A percentile compares a stretch with the other conserved stretches of the same genome.
Evolutionary conservation across 2,113 vertebrate species (phyloP).

Genomic region (Ceuthmochares aereus): DNA sequence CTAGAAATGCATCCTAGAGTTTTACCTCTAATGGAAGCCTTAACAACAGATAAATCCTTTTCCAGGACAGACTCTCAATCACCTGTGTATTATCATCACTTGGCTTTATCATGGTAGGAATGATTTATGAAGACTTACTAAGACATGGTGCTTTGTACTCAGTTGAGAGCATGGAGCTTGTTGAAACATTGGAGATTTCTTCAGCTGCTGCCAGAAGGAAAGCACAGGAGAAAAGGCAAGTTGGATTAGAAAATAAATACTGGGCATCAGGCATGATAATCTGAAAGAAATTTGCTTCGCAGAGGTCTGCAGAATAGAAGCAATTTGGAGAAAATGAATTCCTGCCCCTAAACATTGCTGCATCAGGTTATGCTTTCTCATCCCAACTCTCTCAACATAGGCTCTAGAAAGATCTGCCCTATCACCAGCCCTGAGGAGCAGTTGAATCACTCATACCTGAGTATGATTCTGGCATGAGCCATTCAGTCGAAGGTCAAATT

Average conservation of each 20-base stretch:
- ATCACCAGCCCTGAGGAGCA: not conserved
- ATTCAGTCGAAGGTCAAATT: not conserved
- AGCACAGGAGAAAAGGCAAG: not conserved
- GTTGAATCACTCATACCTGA: not conserved
- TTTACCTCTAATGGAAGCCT: not conserved
- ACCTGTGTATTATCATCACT: not conserved
- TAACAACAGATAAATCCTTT: not conserved
- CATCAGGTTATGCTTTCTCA: not conserved
- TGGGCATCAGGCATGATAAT: not conserved
- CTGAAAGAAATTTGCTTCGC: not conserved
- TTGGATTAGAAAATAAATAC: not conserved
- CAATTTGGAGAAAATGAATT: not conserved
- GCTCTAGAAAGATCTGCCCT: not conserved
- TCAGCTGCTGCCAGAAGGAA: constrained; percentile 48
- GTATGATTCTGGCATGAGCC: not conserved
- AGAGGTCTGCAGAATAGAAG: not conserved
- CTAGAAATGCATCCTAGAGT: not conserved
- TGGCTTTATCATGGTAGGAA: not conserved
- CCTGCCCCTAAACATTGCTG: not conserved
- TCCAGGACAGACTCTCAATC: not conserved
- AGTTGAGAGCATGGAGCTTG: not conserved
- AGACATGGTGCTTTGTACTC: constrained; percentile 46
- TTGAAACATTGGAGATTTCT: not conserved
- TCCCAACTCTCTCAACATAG: not conserved
- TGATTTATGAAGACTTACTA: constrained; percentile 63